These are phyloP conservation scores for Dynastes tityus DNA, from an alignment of 2,888 invertebrate species.

Conservation along the genomic window DNA sequence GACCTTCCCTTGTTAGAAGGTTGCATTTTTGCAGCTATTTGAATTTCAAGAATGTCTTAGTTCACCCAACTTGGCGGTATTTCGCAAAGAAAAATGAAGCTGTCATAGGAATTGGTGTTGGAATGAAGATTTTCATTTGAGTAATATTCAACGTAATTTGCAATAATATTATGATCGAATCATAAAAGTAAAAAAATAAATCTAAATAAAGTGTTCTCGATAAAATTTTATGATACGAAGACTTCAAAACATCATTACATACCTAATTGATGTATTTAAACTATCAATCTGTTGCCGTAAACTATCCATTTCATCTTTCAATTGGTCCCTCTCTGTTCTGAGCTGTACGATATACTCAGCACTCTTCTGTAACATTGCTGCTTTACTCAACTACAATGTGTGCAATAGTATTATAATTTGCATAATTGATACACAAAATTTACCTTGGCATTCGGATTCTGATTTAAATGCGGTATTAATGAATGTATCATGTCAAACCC, in stretches of 20 bases:
- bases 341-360: conserved; percentile 95
- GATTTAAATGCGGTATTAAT: conserved; percentile 91
- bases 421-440: conserved; percentile 47
- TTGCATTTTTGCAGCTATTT: too few relatives aligned
- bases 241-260: conserved; percentile 54
- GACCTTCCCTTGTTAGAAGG: too few relatives aligned
- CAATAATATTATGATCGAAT: too few relatives aligned
- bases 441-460: conserved; percentile 92
- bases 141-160: too few relatives aligned
- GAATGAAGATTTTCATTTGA: too few relatives aligned
- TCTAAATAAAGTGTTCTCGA: too few relatives aligned
- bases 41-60: too few relatives aligned
- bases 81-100: too few relatives aligned
- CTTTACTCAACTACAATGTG: conserved; percentile 85
- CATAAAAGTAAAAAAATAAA: too few relatives aligned
- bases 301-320: conserved; percentile 92
- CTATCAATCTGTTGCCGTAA: conserved; percentile 91
- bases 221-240: too few relatives aligned
- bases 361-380: conserved; percentile 96
- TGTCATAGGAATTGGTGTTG: too few relatives aligned
- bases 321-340: conserved; percentile 86
- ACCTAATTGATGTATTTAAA: conserved; percentile 93
- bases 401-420: not conserved
- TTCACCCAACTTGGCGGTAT: too few relatives aligned
- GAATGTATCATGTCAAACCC: conserved; percentile 96